Percentiles rank a stretch among this genome's conserved stretches.
These are phyloP conservation scores for Penaeus vannamei DNA, from an alignment of 1,140 invertebrate genomes.

Conservation along the genomic window DNA sequence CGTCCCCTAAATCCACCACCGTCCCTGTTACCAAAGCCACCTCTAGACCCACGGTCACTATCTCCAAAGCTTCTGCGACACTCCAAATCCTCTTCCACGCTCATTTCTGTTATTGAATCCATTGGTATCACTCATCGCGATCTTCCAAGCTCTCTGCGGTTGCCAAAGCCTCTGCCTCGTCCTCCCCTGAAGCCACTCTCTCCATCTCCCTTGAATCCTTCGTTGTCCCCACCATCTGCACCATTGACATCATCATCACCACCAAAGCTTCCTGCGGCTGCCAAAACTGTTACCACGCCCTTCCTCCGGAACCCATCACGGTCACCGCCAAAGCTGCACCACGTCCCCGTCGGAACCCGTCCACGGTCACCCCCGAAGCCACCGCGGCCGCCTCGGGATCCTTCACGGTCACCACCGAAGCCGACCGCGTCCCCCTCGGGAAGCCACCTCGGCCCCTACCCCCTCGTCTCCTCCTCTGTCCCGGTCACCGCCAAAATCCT, in stretches of 20 bases:
- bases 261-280: slow-evolving; percentile 28
- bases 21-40: background rate
- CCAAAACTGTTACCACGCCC: slow-evolving; percentile 62
- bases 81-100: slow-evolving; percentile 70
- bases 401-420: slow-evolving; percentile 47
- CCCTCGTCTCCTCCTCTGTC: slow-evolving; percentile 59
- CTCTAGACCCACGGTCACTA: slow-evolving; percentile 72
- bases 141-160: too few species aligned
- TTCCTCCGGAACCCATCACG: slow-evolving; percentile 61
- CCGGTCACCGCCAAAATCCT: slow-evolving; percentile 20
- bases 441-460: slow-evolving; percentile 55
- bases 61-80: slow-evolving; percentile 50
- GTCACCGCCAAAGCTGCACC: slow-evolving; percentile 54
- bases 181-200: slow-evolving; percentile 43
- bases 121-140: slow-evolving; percentile 12
- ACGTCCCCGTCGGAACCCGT: slow-evolving; percentile 55
- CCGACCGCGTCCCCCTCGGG: slow-evolving; percentile 49
- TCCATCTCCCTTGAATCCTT: background rate
- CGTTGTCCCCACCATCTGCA: background rate
- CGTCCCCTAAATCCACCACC: background rate
- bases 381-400: slow-evolving; percentile 65
- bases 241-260: slow-evolving; percentile 1
- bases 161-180: background rate
- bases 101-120: slow-evolving; percentile 69
- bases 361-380: slow-evolving; percentile 67